Conservation (phyloP, 2,113 vertebrate genomes). For the Lepidothrix coronata region DNA sequence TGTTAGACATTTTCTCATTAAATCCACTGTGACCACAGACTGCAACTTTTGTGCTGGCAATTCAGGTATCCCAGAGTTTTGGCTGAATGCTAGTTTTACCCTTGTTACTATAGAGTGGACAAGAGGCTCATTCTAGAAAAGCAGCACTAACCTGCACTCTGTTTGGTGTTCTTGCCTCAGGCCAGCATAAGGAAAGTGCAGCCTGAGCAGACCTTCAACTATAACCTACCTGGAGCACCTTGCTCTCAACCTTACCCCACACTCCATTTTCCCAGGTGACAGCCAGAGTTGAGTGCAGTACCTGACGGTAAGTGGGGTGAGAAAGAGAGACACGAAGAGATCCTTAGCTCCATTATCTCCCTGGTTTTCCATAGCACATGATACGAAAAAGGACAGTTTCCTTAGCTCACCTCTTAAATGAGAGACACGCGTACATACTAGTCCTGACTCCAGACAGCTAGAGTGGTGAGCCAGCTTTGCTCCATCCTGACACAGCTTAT, state of each 20-base stretch:
- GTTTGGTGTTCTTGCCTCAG: not conserved
- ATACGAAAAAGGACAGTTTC: not conserved
- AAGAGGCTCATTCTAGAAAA: not conserved
- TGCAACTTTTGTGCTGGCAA: not conserved
- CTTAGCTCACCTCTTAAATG: not conserved
- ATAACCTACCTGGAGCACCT: not conserved
- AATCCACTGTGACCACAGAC: not conserved
- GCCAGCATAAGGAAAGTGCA: not conserved
- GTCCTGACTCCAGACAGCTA: not conserved
- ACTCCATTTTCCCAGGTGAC: accelerated
- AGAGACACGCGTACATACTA: not conserved
- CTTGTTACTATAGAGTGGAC: accelerated
- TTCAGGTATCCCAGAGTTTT: not conserved
- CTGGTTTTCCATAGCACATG: not conserved
- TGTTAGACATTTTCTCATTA: not conserved
- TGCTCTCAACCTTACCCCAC: not conserved
- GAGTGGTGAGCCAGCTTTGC: not conserved
- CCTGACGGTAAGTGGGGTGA: not conserved
- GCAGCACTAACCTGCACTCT: not conserved
- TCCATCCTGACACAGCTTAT: not conserved
- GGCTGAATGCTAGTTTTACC: not conserved
- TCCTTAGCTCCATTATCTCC: not conserved
- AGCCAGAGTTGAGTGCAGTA: not conserved
- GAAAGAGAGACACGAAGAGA: not conserved
- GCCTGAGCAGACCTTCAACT: not conserved